Percentiles rank a stretch among this genome's conserved stretches.
These are phyloP conservation scores for Morphnarchus princeps DNA, from an alignment of 2,113 vertebrate species.

Conservation along the genomic window DNA sequence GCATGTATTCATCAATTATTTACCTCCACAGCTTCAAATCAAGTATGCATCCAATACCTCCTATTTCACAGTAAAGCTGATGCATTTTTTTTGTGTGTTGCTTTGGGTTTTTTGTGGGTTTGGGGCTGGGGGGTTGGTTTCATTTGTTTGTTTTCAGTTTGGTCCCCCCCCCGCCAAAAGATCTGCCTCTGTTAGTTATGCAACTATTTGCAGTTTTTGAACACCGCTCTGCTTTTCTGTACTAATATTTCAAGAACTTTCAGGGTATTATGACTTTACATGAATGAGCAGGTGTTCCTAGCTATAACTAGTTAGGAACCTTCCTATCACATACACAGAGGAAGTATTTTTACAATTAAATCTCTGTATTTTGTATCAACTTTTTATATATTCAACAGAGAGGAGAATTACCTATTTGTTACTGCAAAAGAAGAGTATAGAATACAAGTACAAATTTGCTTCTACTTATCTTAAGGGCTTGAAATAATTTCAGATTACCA, in stretches of 20 bases:
- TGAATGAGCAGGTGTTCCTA: not conserved
- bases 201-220: not conserved
- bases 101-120: not conserved
- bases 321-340: not conserved
- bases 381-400: not conserved
- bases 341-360: not conserved
- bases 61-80: not conserved
- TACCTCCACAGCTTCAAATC: not conserved
- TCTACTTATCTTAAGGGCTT: not conserved
- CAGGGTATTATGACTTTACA: not conserved
- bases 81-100: not conserved
- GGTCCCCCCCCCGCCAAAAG: not conserved
- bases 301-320: not conserved
- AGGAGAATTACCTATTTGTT: not conserved
- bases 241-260: not conserved
- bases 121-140: not conserved
- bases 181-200: not conserved
- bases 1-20: not conserved
- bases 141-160: not conserved
- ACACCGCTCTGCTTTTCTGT: not conserved
- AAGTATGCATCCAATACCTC: not conserved
- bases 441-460: not conserved
- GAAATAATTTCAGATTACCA: not conserved
- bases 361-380: not conserved
- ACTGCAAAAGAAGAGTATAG: not conserved